phyloP scores from a whole-genome alignment of 1,140 invertebrate species.

The Brachionus rubens region DNA sequence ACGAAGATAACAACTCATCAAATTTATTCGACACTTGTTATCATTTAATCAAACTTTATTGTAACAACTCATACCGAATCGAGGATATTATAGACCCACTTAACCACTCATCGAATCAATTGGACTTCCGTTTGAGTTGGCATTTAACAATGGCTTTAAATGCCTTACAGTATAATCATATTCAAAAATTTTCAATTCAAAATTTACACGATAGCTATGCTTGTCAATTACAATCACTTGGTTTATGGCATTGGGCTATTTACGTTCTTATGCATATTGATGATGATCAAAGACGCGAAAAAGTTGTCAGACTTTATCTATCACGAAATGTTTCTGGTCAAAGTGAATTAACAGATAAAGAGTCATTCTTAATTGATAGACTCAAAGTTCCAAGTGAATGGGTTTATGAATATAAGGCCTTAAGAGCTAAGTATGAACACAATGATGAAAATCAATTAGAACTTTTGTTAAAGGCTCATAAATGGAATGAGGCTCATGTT shows the following conservation, averaged over 20 bases:
- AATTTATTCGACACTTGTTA: slow-evolving; percentile 28
- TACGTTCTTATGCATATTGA: slow-evolving; percentile 78
- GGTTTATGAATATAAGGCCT: slow-evolving; percentile 35
- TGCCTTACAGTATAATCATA: slow-evolving; percentile 32
- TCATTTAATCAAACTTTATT: slow-evolving; percentile 41
- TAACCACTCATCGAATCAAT: slow-evolving; percentile 16
- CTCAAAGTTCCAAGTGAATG: slow-evolving; percentile 30
- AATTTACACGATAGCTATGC: slow-evolving; percentile 64
- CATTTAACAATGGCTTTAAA: slow-evolving; percentile 13
- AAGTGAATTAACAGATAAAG: slow-evolving; percentile 1
- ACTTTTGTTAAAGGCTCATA: slow-evolving; percentile 2
- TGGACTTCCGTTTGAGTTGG: slow-evolving; percentile 31
- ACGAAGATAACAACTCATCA: background rate
- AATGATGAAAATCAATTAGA: slow-evolving; percentile 14
- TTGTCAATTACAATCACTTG: slow-evolving; percentile 74
- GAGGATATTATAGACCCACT: background rate
- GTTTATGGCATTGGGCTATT: slow-evolving; percentile 82
- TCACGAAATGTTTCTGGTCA: slow-evolving; percentile 29
- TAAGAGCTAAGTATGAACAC: slow-evolving; percentile 18
- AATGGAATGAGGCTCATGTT: slow-evolving; percentile 30
- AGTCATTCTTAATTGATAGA: slow-evolving; percentile 11
- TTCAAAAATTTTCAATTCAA: background rate
- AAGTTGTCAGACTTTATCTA: background rate
- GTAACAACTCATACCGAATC: slow-evolving; percentile 8
- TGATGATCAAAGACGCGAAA: slow-evolving; percentile 60